A percentile compares a stretch with the other conserved stretches of the same genome.
Conservation (phyloP, 2,888 invertebrate genomes). For the Eupithecia centaureata region DNA sequence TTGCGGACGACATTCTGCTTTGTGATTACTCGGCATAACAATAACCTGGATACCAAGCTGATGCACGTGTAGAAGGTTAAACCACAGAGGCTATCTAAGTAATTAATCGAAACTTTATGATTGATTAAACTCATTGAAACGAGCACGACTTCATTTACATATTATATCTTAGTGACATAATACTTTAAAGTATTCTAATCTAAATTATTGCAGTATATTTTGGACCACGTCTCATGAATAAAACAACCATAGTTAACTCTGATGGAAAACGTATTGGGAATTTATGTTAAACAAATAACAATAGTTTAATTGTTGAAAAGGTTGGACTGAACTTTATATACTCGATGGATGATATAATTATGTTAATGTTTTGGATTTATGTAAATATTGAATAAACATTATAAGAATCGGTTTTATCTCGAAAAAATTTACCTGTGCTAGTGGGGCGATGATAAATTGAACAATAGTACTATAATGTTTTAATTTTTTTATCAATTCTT, state of each 20-base stretch:
- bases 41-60: background rate
- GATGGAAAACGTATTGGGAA: constrained; percentile 69
- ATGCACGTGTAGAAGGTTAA: constrained; percentile 11
- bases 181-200: constrained; percentile 80
- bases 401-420: background rate
- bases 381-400: constrained; percentile 37
- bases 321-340: constrained; percentile 48
- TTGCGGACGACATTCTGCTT: background rate
- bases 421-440: background rate
- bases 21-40: background rate
- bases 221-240: constrained; percentile 77
- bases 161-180: constrained; percentile 81
- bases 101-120: constrained; percentile 83
- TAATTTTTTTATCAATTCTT: background rate
- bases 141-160: constrained; percentile 82
- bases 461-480: background rate
- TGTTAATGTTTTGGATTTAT: constrained; percentile 36
- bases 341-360: constrained; percentile 39
- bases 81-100: constrained; percentile 74
- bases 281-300: constrained; percentile 71
- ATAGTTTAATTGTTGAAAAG: constrained; percentile 69
- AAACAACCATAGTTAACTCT: constrained; percentile 65
- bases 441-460: background rate
- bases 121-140: constrained; percentile 82
- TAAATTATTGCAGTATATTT: constrained; percentile 76